Conservation (phyloP, 2,797 vertebrate genomes). For the Lagorchestes hirsutus region DNA sequence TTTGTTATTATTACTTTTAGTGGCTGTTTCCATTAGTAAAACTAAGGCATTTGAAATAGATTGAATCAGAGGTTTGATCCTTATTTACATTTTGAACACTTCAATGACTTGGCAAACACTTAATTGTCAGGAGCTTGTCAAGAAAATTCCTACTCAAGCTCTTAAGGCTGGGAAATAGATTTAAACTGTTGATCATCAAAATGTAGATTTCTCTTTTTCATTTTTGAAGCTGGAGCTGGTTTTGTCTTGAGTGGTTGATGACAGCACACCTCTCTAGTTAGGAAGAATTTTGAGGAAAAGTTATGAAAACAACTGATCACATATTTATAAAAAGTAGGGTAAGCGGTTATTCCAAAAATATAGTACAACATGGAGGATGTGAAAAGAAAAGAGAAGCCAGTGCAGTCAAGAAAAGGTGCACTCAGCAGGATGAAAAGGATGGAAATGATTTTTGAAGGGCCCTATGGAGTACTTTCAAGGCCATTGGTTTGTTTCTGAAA, state of each 20-base stretch:
- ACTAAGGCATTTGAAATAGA: background rate
- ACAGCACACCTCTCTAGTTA: background rate
- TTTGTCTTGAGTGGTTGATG: background rate
- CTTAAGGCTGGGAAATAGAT: background rate
- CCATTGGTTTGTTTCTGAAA: background rate
- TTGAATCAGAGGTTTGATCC: background rate
- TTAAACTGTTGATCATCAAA: background rate
- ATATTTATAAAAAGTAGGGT: background rate
- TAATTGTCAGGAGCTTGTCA: conserved; percentile 11
- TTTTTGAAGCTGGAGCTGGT: background rate
- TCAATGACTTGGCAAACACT: background rate
- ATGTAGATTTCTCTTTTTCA: background rate
- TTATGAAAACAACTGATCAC: background rate
- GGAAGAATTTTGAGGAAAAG: background rate
- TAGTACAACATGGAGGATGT: background rate
- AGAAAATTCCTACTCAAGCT: background rate
- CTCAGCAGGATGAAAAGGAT: background rate
- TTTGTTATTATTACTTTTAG: background rate
- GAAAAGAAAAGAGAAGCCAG: background rate
- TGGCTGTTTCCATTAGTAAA: background rate
- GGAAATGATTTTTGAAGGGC: background rate
- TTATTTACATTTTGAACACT: background rate
- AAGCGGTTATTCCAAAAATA: background rate
- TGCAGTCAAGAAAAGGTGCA: background rate
- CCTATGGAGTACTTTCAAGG: background rate